Conservation (phyloP, 2,113 vertebrate species). For the Oenanthe oenanthe region DNA sequence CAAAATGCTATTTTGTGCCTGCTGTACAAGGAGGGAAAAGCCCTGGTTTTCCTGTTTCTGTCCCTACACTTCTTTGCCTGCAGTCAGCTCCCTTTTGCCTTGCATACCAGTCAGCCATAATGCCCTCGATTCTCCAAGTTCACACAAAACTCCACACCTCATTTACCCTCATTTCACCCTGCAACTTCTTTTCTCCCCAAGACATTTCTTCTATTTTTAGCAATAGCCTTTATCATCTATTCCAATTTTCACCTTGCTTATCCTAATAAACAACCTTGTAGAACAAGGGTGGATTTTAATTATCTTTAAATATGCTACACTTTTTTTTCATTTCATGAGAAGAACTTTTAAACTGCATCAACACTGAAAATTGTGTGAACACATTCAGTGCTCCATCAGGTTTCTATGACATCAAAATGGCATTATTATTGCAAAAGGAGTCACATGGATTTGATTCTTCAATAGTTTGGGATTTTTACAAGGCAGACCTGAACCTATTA, state of each 20-base stretch:
- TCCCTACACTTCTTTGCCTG: neutral
- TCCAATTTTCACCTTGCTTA: neutral
- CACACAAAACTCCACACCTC: neutral
- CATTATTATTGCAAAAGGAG: neutral
- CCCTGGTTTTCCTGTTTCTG: neutral
- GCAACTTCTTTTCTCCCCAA: neutral
- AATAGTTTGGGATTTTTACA: neutral
- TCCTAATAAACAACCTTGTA: neutral
- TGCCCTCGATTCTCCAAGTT: neutral
- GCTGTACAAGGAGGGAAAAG: neutral
- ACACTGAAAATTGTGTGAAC: neutral
- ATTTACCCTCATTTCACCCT: neutral
- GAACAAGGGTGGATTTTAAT: neutral
- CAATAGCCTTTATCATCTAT: neutral
- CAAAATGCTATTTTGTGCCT: neutral
- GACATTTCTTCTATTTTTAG: neutral
- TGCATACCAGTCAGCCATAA: neutral
- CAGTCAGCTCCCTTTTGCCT: neutral
- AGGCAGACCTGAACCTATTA: neutral
- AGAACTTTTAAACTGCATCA: neutral
- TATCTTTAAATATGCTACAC: neutral
- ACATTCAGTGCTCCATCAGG: neutral
- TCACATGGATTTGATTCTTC: neutral
- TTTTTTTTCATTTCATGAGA: neutral
- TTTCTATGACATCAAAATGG: neutral